Evolutionary conservation across 2,888 invertebrate genomes (phyloP).

Genomic region (Sphecodes monilicornis): DNA sequence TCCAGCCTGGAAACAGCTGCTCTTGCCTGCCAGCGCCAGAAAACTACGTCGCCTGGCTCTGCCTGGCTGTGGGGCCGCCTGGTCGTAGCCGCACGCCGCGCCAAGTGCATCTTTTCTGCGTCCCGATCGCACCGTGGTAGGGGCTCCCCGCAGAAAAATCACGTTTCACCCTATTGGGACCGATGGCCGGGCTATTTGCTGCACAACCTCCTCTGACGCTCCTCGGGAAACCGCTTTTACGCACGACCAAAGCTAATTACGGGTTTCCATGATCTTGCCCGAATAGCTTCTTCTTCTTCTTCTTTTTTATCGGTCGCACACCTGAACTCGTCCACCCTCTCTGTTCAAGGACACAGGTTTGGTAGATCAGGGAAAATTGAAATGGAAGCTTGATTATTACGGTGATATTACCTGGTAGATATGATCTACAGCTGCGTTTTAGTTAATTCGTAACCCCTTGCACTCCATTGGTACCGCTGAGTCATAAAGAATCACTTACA

Average conservation of each 20-base stretch:
- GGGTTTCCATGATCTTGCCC: conserved; percentile 5
- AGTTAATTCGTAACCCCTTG: neutral
- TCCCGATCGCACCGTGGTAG: conserved; percentile 44
- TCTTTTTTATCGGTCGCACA: neutral
- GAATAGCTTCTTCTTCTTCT: neutral
- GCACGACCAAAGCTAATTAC: conserved; percentile 27
- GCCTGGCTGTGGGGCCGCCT: neutral
- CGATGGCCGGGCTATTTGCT: conserved; percentile 22
- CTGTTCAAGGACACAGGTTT: neutral
- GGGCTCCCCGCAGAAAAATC: conserved; percentile 52
- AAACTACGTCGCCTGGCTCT: conserved; percentile 53
- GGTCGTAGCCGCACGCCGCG: conserved; percentile 43
- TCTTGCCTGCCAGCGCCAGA: conserved; percentile 60
- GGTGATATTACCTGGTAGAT: neutral
- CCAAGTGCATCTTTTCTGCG: conserved; percentile 65
- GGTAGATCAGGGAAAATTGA: neutral
- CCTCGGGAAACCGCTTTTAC: conserved; percentile 36
- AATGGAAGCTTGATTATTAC: neutral
- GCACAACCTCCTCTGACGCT: neutral
- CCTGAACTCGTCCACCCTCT: neutral
- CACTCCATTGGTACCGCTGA: neutral
- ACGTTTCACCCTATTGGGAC: conserved; percentile 56
- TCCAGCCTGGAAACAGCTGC: conserved; percentile 75
- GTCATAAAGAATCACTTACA: no score
- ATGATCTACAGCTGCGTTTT: neutral